Base-by-base conservation (phyloP, 2,113 vertebrate genomes). In the Ariopsis seemanni region DNA sequence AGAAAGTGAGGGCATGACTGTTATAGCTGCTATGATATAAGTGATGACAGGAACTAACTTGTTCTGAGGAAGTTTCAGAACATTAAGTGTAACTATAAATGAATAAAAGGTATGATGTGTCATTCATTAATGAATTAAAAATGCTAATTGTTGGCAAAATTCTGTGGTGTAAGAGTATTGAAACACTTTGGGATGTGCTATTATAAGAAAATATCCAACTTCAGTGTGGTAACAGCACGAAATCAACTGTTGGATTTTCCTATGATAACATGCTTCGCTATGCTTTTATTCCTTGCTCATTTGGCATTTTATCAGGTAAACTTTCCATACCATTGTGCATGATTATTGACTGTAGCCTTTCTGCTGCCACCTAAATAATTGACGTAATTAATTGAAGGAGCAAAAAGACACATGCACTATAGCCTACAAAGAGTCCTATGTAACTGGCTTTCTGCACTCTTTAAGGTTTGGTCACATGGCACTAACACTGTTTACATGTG, bases 381-480 rank as follows among this genome's bases (percentile, higher is more conserved):
- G 42, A 25, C 11, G 30, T 4, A 48, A 83, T 65, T 65, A 25
- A n/a, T 52, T 83, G 18, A 83, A 83, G n/a, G n/a, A 4, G 80
- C 58, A 30, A 12, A 34, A 57, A 57, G 25, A 57, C 22, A 10
- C 78, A 18, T 0, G 2, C 6, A 27, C 52, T 48, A 85, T 11
- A 86, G 60, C 30, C 53, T 34, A 52, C 20, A 62, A 77, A 58
- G 34, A 48, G 20, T 74, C 8, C 3, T 55, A 10, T 15, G n/a
- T 75, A 2, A 67, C 30, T 67, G 60, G 6, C 53, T 84, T 79
- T 77, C 7, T 84, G 48, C 3, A 18, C 18, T 34, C 50, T 78
- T 77, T 50, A 55, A 75, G 4, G 9, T 2, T 79, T 85, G 5
- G 30, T 88, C 63, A 85, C 20, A 48, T 81, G 2, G 74, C 90